Evolutionary conservation across 2,113 vertebrate species (phyloP), one percentile per base, ranked within the genome.

Genomic region (Heterotis niloticus): DNA sequence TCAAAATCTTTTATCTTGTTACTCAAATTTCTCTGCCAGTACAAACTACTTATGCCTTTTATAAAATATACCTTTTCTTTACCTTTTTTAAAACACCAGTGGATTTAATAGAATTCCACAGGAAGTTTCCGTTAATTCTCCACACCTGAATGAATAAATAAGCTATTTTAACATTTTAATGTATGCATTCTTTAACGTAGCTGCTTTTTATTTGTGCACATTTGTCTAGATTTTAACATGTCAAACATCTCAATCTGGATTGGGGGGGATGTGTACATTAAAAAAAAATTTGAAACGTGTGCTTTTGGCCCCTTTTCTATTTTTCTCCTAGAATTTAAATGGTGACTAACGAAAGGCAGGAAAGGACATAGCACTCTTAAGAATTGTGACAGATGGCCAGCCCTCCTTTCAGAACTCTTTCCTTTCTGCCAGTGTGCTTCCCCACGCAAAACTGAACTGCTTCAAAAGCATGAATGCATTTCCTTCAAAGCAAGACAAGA

Each of bases 391-490:
- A 88, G 87, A 89, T 85, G 87, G 85, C 78, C 81, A 87, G 80
- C 76, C 68, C 80, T 86, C 83, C 71, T 85, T 90, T 90, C 86
- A 88, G 67, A 80, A 75, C 77, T 64, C 82, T 86, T 87, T 85
- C 79, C 85, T 72, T 51, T 79, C 23, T 64, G 59, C 70, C 85
- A 71, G 65, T 86, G 84, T 80, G 88, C 84, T 85, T 90, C 86
- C 81, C 80, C 86, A 86, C 85, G 62, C 86, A 87, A 86, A 85
- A 85, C 86, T 82, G 87, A 88, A 91, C 86, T 81, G 81, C 78
- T 86, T 78, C 80, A 85, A 82, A 29, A 74, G 75, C 76, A 75
- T 84, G 87, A 86, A 90, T 86, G 78, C 73, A 79, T 83, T 85
- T 81, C 83, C 72, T 84, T 81, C 78, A 78, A 81, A 64, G 13